These are phyloP conservation scores for Aplidium turbinatum DNA, from an alignment of 23 tunicate species.

Conservation along the genomic window DNA sequence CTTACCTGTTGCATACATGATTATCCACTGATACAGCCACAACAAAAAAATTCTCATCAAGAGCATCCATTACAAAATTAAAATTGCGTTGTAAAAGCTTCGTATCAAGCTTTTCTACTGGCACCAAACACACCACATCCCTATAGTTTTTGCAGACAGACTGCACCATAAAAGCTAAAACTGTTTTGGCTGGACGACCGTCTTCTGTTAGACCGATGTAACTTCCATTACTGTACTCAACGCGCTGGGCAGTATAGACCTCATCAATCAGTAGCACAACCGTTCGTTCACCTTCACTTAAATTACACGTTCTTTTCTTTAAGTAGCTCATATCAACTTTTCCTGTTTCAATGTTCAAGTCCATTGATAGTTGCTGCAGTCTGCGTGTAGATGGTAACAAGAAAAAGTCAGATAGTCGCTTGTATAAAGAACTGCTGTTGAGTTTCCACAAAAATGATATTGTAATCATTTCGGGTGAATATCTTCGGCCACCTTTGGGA, in stretches of 20 bases:
- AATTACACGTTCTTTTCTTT: constrained; percentile 10
- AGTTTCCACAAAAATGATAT: constrained; percentile 23
- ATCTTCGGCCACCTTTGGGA: constrained; percentile 2
- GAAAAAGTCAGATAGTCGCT: neutral
- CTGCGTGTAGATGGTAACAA: constrained; percentile 3
- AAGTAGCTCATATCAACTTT: constrained; percentile 14
- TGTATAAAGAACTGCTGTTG: constrained; percentile 9
- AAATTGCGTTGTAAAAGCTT: constrained; percentile 6
- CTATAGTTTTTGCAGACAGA: constrained; percentile 10
- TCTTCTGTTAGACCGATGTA: constrained; percentile 26
- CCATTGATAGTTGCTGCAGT: constrained; percentile 23
- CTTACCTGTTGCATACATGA: too few relatives aligned
- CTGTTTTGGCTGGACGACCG: constrained; percentile 21
- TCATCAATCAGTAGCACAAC: constrained; percentile 19
- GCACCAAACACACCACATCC: constrained; percentile 18
- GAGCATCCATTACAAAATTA: constrained; percentile 8
- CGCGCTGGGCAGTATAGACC: constrained; percentile 18
- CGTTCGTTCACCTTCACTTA: neutral
- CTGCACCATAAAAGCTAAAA: constrained; percentile 26
- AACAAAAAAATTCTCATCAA: constrained; percentile 8
- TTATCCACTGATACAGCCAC: constrained; percentile 1
- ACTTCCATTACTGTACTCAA: constrained; percentile 37
- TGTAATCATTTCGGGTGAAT: constrained; percentile 10
- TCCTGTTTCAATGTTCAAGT: constrained; percentile 12
- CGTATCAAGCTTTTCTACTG: constrained; percentile 33